A percentile compares a stretch with the other conserved stretches of the same genome.
Evolutionary conservation across 2,797 vertebrate species (phyloP).

Genomic region (Spondyliosoma cantharus): DNA sequence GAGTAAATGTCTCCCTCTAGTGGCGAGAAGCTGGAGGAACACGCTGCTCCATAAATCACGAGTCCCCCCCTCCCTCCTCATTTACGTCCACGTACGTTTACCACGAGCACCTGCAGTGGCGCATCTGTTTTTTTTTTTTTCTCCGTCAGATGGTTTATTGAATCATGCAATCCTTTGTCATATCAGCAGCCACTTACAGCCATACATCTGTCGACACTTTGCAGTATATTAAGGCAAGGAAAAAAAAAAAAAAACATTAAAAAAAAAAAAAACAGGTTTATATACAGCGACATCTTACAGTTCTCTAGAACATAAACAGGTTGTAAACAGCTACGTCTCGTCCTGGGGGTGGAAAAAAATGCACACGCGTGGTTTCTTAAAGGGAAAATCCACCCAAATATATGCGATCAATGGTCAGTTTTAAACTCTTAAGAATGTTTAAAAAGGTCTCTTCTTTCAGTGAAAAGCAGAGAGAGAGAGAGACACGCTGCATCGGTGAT

Average conservation of each 20-base stretch:
- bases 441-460: slow-evolving; percentile 6
- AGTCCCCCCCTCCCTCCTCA: too few species aligned
- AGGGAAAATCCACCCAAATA: slow-evolving; percentile 51
- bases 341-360: slow-evolving; percentile 54
- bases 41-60: neutral
- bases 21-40: slow-evolving; percentile 39
- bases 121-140: slow-evolving; percentile 12
- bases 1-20: slow-evolving; percentile 69
- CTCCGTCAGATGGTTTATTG: slow-evolving; percentile 77
- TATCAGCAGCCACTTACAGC: slow-evolving; percentile 78
- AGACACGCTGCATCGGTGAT: slow-evolving; percentile 5
- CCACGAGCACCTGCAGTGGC: slow-evolving; percentile 2
- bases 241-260: slow-evolving; percentile 68
- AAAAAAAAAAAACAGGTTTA: slow-evolving; percentile 69
- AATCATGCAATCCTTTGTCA: slow-evolving; percentile 82
- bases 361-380: slow-evolving; percentile 62
- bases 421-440: neutral
- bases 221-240: slow-evolving; percentile 81
- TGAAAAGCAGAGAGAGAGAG: slow-evolving; percentile 11
- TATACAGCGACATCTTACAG: slow-evolving; percentile 75
- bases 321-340: slow-evolving; percentile 73
- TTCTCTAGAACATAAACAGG: slow-evolving; percentile 63
- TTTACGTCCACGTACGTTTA: neutral
- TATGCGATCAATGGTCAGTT: slow-evolving; percentile 1
- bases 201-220: slow-evolving; percentile 74